A percentile compares a stretch with the other conserved stretches of the same genome.
phyloP scores from a whole-genome alignment of 2,888 invertebrate species.

The Allygus modestus region DNA sequence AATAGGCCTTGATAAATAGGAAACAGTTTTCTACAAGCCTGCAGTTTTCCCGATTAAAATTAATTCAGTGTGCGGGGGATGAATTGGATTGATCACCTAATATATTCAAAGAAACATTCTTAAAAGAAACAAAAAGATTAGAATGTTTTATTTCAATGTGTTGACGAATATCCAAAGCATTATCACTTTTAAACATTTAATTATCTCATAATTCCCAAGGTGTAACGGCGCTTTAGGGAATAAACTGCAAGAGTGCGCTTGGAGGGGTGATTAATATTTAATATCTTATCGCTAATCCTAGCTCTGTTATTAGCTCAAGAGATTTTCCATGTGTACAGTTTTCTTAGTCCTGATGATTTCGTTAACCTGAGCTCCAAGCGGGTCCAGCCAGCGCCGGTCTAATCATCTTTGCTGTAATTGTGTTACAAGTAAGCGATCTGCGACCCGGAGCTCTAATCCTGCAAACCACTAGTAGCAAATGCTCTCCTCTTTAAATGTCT shows the following conservation, averaged over 20 bases:
- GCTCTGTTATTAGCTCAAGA: background rate
- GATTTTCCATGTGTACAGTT: conserved; percentile 30
- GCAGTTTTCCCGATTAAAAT: too few species aligned
- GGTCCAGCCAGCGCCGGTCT: background rate
- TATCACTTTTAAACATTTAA: background rate
- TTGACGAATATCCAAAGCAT: too few species aligned
- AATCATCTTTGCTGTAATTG: conserved; percentile 37
- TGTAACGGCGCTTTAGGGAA: background rate
- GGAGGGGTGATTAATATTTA: conserved; percentile 35
- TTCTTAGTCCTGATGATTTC: conserved; percentile 8
- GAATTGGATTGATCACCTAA: too few species aligned
- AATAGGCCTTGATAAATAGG: too few species aligned
- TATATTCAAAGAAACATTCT: too few species aligned
- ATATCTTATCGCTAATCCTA: conserved; percentile 38
- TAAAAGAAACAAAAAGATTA: too few species aligned
- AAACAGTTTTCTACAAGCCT: too few species aligned
- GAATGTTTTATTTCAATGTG: too few species aligned
- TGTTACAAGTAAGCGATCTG: conserved; percentile 28
- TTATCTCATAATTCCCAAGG: background rate
- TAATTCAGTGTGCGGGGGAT: too few species aligned
- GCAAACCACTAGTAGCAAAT: background rate
- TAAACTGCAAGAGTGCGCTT: conserved; percentile 11
- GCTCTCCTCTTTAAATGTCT: background rate
- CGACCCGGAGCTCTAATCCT: background rate
- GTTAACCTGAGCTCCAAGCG: conserved; percentile 16